A percentile compares a stretch with the other conserved stretches of the same genome.
These are phyloP conservation scores for Melopsittacus undulatus DNA, from an alignment of 2,797 vertebrate genomes.

Conservation along the genomic window DNA sequence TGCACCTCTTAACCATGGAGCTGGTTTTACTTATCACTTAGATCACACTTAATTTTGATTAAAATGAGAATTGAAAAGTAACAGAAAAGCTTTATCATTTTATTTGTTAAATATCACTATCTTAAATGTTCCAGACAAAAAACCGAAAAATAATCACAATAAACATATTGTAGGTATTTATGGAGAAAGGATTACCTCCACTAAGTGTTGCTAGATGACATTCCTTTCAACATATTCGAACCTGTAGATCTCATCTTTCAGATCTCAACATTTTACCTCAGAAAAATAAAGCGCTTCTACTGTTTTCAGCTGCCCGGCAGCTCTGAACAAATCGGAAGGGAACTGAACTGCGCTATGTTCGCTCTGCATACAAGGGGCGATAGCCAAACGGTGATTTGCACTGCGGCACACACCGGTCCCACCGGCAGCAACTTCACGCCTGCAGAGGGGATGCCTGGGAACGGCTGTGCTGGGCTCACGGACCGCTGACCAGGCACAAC, in stretches of 20 bases:
- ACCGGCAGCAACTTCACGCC: not conserved
- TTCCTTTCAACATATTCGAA: not conserved
- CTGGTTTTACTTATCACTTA: not conserved
- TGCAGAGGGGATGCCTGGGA: not conserved
- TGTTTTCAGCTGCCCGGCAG: not conserved
- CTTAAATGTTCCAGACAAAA: not conserved
- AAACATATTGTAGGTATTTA: not conserved
- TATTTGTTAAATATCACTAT: not conserved
- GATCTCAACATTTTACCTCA: not conserved
- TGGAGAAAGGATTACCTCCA: not conserved
- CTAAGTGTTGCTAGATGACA: not conserved
- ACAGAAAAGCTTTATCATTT: not conserved
- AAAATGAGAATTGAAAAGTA: not conserved
- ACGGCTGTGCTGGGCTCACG: not conserved
- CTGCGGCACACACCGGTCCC: not conserved
- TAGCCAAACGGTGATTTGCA: fast-evolving
- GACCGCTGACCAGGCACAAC: too few relatives aligned
- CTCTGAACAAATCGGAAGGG: not conserved
- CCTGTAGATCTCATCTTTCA: not conserved
- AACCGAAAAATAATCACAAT: fast-evolving
- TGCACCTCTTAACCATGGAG: not conserved
- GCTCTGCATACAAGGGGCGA: too few relatives aligned
- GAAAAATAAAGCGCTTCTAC: not conserved
- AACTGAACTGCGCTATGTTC: fast-evolving
- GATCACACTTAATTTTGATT: not conserved